Evolutionary conservation across 2,113 vertebrate genomes (phyloP).

Genomic region (Elephantulus edwardii): DNA sequence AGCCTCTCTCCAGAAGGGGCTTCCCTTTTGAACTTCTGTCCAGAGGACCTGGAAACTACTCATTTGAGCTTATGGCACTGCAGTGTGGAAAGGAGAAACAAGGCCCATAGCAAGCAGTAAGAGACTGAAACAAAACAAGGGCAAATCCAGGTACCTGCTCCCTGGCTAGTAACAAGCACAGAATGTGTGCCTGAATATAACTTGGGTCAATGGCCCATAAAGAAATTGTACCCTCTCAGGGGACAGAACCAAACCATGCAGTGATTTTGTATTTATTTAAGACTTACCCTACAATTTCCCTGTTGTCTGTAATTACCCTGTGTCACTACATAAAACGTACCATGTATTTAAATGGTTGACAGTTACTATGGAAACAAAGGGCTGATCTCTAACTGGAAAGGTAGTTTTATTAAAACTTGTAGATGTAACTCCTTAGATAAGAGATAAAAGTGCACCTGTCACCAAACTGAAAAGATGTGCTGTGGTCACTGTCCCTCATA

Average conservation of each 20-base stretch:
- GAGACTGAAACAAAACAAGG: background rate
- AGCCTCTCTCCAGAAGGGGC: background rate
- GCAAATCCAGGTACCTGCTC: background rate
- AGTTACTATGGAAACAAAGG: conserved; percentile 69
- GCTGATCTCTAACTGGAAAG: conserved; percentile 48
- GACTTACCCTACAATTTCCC: conserved; percentile 69
- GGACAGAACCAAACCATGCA: background rate
- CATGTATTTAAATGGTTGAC: conserved; percentile 34
- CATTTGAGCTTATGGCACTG: background rate
- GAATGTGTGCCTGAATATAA: background rate
- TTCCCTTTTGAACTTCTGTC: background rate
- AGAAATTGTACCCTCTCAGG: background rate
- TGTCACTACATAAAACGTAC: conserved; percentile 53
- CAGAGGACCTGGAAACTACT: background rate
- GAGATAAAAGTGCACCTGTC: background rate
- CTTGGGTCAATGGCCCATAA: background rate
- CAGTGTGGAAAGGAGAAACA: background rate
- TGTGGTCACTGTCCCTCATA: background rate
- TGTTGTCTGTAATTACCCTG: conserved; percentile 67
- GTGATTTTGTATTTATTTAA: conserved; percentile 45
- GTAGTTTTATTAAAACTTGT: background rate
- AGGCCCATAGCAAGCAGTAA: background rate
- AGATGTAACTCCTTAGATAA: background rate
- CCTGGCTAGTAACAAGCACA: background rate
- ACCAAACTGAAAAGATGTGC: background rate